phyloP scores from a whole-genome alignment of 2,113 vertebrate genomes.

The Cisticola juncidis region DNA sequence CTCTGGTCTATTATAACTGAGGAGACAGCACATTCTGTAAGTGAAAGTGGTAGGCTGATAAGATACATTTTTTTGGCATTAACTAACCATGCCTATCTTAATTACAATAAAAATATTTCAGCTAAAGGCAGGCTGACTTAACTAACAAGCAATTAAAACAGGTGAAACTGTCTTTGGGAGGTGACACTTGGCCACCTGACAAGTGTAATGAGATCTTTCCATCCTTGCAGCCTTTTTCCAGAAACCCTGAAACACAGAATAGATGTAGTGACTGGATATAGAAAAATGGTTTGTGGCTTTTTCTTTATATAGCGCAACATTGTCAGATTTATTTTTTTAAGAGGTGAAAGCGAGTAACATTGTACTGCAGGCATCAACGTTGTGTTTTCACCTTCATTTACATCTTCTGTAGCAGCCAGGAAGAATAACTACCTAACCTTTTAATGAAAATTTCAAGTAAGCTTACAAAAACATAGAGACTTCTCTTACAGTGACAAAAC shows the following conservation, averaged over 20 bases:
- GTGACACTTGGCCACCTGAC: background rate
- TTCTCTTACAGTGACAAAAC: background rate
- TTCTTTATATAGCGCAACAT: fast-evolving
- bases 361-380: background rate
- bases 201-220: background rate
- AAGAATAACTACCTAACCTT: background rate
- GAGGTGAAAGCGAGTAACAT: fast-evolving
- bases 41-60: conserved; percentile 2
- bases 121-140: background rate
- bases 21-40: background rate
- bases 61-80: background rate
- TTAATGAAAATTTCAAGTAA: background rate
- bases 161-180: background rate
- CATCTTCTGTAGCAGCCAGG: background rate
- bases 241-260: background rate
- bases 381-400: background rate
- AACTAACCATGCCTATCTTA: conserved; percentile 12
- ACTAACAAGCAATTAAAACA: conserved; percentile 43
- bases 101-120: conserved; percentile 2
- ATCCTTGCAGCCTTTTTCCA: background rate
- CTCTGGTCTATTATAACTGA: background rate
- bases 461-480: background rate
- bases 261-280: background rate
- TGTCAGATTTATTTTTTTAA: background rate
- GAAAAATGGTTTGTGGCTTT: background rate